phyloP scores from a whole-genome alignment of 2,797 vertebrate species.

The Strix occidentalis region DNA sequence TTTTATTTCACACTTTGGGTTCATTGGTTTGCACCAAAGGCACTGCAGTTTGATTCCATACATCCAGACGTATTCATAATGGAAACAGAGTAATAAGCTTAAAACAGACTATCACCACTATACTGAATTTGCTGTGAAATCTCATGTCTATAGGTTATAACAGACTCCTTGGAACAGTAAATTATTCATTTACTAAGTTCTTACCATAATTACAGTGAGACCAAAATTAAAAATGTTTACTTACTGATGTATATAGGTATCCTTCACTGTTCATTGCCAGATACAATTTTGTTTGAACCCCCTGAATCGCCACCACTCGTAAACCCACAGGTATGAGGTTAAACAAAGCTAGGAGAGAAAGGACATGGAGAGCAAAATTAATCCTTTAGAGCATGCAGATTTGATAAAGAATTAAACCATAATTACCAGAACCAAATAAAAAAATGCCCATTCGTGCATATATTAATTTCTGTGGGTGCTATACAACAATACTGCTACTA shows the following conservation, averaged over 20 bases:
- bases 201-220: neutral
- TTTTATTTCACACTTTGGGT: neutral
- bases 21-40: neutral
- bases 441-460: neutral
- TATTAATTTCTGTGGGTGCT: neutral
- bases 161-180: neutral
- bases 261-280: slow-evolving; percentile 99
- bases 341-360: slow-evolving; percentile 88
- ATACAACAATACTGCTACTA: neutral
- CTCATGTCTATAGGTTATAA: neutral
- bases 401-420: neutral
- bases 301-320: slow-evolving; percentile 99
- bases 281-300: slow-evolving; percentile 97
- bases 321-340: slow-evolving; percentile 99
- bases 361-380: slow-evolving; percentile 53
- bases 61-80: neutral
- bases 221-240: slow-evolving; percentile 47
- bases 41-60: neutral
- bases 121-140: neutral
- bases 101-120: neutral
- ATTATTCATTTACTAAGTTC: neutral
- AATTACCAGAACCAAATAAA: neutral
- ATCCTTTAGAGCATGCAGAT: neutral
- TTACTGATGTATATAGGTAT: slow-evolving; percentile 97
- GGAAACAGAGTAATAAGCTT: neutral